Percentiles rank a stretch among this genome's conserved stretches.
These are phyloP conservation scores for Oryctolagus cuniculus DNA, from an alignment of 2,113 vertebrate species.

Conservation along the genomic window mOryCun1.1 NC_091435.1:20256501-20257000, in stretches of 20 bases:
- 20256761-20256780: neutral
- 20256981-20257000: neutral
- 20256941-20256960: conserved; percentile 1
- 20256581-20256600: neutral
- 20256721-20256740: neutral
- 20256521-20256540: neutral
- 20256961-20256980: neutral
- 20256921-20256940: conserved; percentile 1
- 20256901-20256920: neutral
- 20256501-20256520: neutral
- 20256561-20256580: neutral
- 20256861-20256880: neutral
- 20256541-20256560: neutral
- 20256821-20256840: neutral
- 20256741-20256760: neutral
- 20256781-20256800: neutral
- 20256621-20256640: neutral
- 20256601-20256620: neutral
- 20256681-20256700: neutral
- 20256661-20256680: neutral
- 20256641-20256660: neutral
- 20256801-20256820: neutral
- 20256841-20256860: neutral
- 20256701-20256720: conserved; percentile 11
- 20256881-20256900: neutral